Conservation (phyloP, 1,140 invertebrate species). For the Zaprionus gabonicus region DNA sequence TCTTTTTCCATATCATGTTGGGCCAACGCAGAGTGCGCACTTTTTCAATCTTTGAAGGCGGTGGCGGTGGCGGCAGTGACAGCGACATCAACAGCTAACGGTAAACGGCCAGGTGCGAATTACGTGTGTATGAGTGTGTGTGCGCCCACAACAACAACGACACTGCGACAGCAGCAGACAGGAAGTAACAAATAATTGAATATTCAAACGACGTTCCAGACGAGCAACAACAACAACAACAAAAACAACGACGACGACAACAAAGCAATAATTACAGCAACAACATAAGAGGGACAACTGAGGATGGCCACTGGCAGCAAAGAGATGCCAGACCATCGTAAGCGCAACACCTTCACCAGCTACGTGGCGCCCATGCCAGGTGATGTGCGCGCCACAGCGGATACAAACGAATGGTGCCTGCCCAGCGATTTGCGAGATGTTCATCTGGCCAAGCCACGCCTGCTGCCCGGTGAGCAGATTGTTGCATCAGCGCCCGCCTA, state of each 20-base stretch:
- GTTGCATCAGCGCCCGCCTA: slow-evolving; percentile 79
- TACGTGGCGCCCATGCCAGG: slow-evolving; percentile 78
- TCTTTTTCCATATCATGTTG: slow-evolving; percentile 34
- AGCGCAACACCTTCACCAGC: slow-evolving; percentile 82
- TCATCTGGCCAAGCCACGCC: slow-evolving; percentile 69
- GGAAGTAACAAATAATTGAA: slow-evolving; percentile 72
- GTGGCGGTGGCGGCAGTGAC: slow-evolving; percentile 15
- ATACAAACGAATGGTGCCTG: slow-evolving; percentile 77
- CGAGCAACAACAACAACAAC: neutral
- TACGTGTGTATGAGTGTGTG: neutral
- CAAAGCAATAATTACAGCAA: slow-evolving; percentile 7
- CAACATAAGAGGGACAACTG: slow-evolving; percentile 12
- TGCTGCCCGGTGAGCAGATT: slow-evolving; percentile 70
- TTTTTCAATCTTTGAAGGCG: slow-evolving; percentile 35
- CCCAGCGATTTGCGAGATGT: slow-evolving; percentile 76
- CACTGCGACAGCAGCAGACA: slow-evolving; percentile 38
- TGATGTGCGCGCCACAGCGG: slow-evolving; percentile 56
- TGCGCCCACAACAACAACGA: slow-evolving; percentile 22
- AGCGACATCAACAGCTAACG: slow-evolving; percentile 5
- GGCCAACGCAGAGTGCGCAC: slow-evolving; percentile 26
- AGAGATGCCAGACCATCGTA: slow-evolving; percentile 70
- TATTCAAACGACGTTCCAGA: slow-evolving; percentile 66
- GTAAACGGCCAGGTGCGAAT: slow-evolving; percentile 29
- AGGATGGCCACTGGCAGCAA: slow-evolving; percentile 70
- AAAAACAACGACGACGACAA: slow-evolving; percentile 17